Evolutionary conservation across 2,797 vertebrate genomes (phyloP).

Genomic region (Coregonus suidteri): DNA sequence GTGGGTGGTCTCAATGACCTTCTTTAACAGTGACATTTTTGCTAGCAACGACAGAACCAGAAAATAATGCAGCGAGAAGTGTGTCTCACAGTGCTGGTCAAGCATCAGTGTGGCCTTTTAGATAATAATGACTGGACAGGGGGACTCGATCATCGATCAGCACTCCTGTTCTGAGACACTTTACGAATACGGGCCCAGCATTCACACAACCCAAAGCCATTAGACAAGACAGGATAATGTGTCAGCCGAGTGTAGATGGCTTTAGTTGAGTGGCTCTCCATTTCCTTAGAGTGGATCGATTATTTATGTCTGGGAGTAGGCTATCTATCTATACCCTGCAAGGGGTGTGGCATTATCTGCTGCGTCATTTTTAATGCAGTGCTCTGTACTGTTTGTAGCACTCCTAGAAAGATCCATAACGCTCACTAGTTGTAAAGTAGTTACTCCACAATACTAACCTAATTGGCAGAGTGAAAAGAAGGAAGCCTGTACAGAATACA

Average conservation of each 20-base stretch:
- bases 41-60: neutral
- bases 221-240: neutral
- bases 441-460: neutral
- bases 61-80: neutral
- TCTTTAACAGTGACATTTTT: neutral
- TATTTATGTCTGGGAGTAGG: neutral
- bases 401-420: constrained; percentile 17
- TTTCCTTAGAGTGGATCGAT: neutral
- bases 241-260: neutral
- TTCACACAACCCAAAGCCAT: neutral
- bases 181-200: neutral
- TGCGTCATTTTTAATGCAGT: constrained; percentile 6
- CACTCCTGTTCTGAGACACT: neutral
- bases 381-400: constrained; percentile 9
- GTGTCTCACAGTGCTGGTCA: neutral
- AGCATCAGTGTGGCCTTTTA: neutral
- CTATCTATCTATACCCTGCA: neutral
- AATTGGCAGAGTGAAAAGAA: too few relatives aligned
- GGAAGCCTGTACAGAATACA: too few relatives aligned
- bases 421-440: constrained; percentile 10
- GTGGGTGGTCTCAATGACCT: neutral
- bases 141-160: neutral
- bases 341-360: constrained; percentile 13
- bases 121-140: neutral
- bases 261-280: neutral